Evolutionary conservation across 2,797 vertebrate species (phyloP).

Genomic region (Pantherophis alleghaniensis): DNA sequence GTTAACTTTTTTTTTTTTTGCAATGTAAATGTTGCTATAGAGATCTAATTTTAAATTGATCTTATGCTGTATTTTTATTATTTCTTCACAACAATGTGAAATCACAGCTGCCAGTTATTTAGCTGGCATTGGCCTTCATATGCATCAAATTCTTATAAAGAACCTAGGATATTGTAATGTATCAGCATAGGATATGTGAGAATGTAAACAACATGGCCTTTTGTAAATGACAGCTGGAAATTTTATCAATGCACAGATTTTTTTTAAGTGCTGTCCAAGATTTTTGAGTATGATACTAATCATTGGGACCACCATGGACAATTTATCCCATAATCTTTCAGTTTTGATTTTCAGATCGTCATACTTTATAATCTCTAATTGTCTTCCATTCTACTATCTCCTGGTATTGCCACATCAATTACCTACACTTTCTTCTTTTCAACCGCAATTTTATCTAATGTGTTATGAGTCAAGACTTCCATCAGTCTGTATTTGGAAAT

Average conservation of each 20-base stretch:
- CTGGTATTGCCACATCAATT: background rate
- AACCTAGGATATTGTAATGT: background rate
- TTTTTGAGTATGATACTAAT: background rate
- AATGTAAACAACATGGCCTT: background rate
- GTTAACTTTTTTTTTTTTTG: constrained; percentile 26
- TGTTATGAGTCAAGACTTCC: background rate
- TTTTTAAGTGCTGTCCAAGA: background rate
- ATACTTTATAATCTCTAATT: background rate
- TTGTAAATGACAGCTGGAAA: background rate
- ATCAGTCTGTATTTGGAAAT: background rate
- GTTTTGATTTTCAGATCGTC: background rate
- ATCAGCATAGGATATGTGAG: background rate
- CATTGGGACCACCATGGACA: background rate
- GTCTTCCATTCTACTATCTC: background rate
- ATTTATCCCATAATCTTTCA: background rate
- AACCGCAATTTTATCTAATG: background rate
- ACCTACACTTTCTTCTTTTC: background rate
- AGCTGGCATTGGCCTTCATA: background rate
- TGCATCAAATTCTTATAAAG: background rate
- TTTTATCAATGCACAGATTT: background rate
- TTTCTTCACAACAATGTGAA: background rate
- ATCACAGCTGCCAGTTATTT: background rate
- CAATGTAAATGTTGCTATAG: background rate
- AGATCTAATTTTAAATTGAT: constrained; percentile 40
- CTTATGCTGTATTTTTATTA: constrained; percentile 31